Conservation (phyloP, 2,797 vertebrate genomes). For the Chaunax sp. region DNA sequence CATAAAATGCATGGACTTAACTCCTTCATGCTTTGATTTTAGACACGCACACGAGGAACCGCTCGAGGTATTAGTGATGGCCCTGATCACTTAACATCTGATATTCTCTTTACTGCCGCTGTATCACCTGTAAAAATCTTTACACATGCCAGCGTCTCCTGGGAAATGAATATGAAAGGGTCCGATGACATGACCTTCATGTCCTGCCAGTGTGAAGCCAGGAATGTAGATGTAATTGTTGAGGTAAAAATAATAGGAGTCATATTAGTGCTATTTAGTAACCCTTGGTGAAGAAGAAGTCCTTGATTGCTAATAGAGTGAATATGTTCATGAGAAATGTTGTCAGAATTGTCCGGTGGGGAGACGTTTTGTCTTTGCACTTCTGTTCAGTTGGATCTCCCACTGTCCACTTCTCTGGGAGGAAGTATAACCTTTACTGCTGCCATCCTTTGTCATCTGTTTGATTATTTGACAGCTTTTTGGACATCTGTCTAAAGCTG, state of each 20-base stretch:
- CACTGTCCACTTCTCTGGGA: slow-evolving; percentile 7
- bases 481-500: no score
- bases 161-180: slow-evolving; percentile 3
- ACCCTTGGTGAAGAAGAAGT: slow-evolving; percentile 20
- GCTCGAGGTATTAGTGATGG: background rate
- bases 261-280: slow-evolving; percentile 15
- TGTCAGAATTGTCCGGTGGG: slow-evolving; percentile 22
- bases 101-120: background rate
- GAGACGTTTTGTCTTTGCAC: slow-evolving; percentile 22
- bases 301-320: slow-evolving; percentile 27
- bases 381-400: slow-evolving; percentile 14
- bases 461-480: background rate
- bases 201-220: slow-evolving; percentile 11
- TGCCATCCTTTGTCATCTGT: background rate
- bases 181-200: background rate
- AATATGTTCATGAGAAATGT: slow-evolving; percentile 29
- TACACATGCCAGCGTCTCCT: background rate
- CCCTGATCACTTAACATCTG: background rate
- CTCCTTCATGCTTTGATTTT: no score
- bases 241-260: slow-evolving; percentile 15
- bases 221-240: slow-evolving; percentile 6
- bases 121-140: background rate
- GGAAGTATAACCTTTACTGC: background rate
- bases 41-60: no score
- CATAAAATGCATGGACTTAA: background rate